Conservation (phyloP, 2,888 invertebrate species). For the Tortricodes alternella region DNA sequence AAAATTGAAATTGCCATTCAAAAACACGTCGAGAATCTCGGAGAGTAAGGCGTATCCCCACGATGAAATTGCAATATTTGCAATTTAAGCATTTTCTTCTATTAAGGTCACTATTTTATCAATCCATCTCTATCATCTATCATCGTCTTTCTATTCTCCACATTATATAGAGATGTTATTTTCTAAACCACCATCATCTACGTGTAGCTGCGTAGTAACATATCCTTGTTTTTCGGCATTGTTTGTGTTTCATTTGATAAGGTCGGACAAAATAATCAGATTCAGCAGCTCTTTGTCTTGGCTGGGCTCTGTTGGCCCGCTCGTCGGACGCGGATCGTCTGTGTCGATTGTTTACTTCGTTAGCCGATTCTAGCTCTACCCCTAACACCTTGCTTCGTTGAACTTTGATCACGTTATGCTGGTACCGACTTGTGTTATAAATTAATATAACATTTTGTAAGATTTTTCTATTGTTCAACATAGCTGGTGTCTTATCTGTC, state of each 20-base stretch:
- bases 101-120: neutral
- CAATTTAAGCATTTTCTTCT: neutral
- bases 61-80: neutral
- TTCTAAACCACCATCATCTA: too few relatives aligned
- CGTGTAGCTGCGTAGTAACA: too few relatives aligned
- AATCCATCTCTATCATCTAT: too few relatives aligned
- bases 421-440: conserved; percentile 32
- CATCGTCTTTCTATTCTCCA: too few relatives aligned
- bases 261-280: conserved; percentile 66
- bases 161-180: too few relatives aligned
- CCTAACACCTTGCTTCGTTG: conserved; percentile 48
- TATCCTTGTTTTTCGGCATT: too few relatives aligned
- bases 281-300: conserved; percentile 72
- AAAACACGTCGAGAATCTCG: conserved; percentile 41
- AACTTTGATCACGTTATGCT: conserved; percentile 59
- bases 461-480: neutral
- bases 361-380: conserved; percentile 64
- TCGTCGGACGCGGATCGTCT: conserved; percentile 62
- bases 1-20: conserved; percentile 52
- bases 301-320: conserved; percentile 53
- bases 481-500: neutral
- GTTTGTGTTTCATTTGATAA: conserved; percentile 53
- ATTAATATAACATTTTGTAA: conserved; percentile 4
- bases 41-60: conserved; percentile 15
- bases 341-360: conserved; percentile 79